Base-by-base conservation (phyloP, 2,113 vertebrate genomes). In the Mugil cephalus region DNA sequence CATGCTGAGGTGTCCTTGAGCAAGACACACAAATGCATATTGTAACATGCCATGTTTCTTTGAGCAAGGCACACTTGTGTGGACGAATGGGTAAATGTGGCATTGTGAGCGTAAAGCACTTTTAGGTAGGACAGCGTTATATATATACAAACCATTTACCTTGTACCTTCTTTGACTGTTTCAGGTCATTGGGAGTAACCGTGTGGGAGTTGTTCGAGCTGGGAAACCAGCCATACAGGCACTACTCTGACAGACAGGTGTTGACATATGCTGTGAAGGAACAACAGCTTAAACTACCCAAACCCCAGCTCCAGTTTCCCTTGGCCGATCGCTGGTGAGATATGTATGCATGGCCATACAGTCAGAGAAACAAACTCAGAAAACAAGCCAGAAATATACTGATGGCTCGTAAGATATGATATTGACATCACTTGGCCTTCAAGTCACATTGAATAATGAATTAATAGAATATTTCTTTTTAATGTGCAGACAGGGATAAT, bases 151-250 rank as follows among this genome's bases (percentile, higher is more conserved):
- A 5, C 24, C 24, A 30, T 30, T 30, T 30, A 30, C 24, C 24
- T 3, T 30, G 24, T 30, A 30, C 24, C 24, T 40, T 74, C 19
- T 78, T 14, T 78, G 11, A 17, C 43, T 51, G 40, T 74, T 73
- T 15, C 93, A 99, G 98, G 98, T 98, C 97, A 0, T 84, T 99
- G 86, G 98, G 98, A 0, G 96, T 99, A 83, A 97, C 96, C 54
- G 89, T 98, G 77, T 99, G 98, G 98, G 97, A 99, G 89, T 94
- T 99, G 69, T 97, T 98, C 40, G 97, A 98, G 89, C 84, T 98
- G 89, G 98, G 97, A 8, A 91, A 89, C 34, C 97, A 99, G 92
- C 97, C 98, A 4, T 99, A 98, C 61, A 93, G 94, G 43, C 95
- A 95, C 42, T 97, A 97, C 85, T 96, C 97, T 0, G 98, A 99